Conservation (phyloP, 37 sponge, comb jelly and placozoan species). For the Haliclona indistincta region DNA sequence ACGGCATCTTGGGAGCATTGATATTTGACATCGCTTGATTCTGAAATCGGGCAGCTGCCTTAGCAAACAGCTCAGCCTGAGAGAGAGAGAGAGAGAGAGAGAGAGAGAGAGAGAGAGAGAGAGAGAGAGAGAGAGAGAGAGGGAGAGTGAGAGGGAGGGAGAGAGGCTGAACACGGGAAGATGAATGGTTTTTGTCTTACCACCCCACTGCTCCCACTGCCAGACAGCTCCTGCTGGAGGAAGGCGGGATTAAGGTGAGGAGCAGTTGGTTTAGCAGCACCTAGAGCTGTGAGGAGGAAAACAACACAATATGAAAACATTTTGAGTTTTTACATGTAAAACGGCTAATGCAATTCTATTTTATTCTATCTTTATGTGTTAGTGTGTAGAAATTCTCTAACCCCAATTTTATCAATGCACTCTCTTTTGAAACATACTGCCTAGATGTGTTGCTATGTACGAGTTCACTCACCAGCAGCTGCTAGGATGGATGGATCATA, state of each 20-base stretch:
- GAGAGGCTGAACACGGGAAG: not conserved
- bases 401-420: too few relatives aligned
- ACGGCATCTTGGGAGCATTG: not conserved
- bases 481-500: too few relatives aligned
- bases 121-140: conserved; percentile 12
- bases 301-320: too few relatives aligned
- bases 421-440: too few relatives aligned
- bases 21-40: conserved; percentile 14
- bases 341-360: too few relatives aligned
- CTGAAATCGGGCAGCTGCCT: conserved; percentile 40
- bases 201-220: conserved; percentile 17
- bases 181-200: not conserved
- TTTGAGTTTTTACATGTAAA: too few relatives aligned
- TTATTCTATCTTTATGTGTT: too few relatives aligned
- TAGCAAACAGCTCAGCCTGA: conserved; percentile 69
- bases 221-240: conserved; percentile 63
- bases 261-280: conserved; percentile 36
- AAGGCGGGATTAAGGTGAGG: conserved; percentile 95
- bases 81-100: not conserved
- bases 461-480: too few relatives aligned
- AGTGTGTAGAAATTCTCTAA: too few relatives aligned
- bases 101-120: not conserved
- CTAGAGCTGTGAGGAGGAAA: too few relatives aligned
- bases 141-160: not conserved
- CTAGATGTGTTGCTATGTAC: too few relatives aligned